Base-by-base conservation (phyloP, 2,113 vertebrate species). In the Promerops cafer region DNA sequence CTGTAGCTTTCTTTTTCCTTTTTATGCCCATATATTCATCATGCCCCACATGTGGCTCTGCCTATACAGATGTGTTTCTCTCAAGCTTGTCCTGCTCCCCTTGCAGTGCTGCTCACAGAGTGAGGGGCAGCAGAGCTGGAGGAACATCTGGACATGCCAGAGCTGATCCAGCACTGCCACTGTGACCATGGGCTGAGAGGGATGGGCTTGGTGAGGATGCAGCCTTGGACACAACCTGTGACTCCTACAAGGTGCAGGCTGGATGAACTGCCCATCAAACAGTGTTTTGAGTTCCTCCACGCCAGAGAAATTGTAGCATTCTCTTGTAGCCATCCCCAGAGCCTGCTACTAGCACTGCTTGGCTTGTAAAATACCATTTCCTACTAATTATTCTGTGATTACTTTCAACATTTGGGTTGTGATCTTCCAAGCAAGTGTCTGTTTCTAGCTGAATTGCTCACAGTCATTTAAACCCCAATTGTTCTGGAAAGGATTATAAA, bases 61-160 rank as follows among this genome's bases (percentile, higher is more conserved):
- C 16, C 4, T 9, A 3, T 9, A 16, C 0, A 3, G 2, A 7
- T 18, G 16, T 8, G 4, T 14, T 42, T 9, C 39, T 17, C 18
- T 5, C 76, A n/a, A 66, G 21, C 6, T 24, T 33, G 45, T 64
- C 23, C 23, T 28, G n/a, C 37, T 81, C 33, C 70, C 26, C 39
- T 70, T 49, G 71, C 71, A 42, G 35, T 12, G 60, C 5, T 75
- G 52, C 65, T 82, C 45, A 7, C 63, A 64, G 24, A 33, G 76
- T 11, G 52, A 82, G 18, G 19, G 63, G 39, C 74, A 54, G 59
- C 7, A 3, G 59, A 65, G 71, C 52, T 3, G 2, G 35, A 37
- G 69, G 70, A 39, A 39, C 45, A 71, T 18, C 42, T 8, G 14
- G 53, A 57, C 52, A 40, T 9, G 33, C 35, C 3, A 1, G 52